phyloP scores from a whole-genome alignment of 2,888 invertebrate genomes.

The Luperina testacea region DNA sequence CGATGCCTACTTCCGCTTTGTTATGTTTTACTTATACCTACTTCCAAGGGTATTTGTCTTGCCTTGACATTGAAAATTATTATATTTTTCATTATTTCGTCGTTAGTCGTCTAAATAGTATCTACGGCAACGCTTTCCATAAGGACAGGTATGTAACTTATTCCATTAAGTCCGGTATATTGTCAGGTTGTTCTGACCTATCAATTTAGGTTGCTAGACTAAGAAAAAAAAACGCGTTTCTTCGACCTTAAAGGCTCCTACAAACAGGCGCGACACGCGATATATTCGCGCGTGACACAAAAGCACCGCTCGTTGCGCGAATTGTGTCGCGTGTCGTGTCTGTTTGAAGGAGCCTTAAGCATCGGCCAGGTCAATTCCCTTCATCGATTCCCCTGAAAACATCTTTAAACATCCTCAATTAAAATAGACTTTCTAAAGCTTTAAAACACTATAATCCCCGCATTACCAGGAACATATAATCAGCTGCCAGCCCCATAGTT shows the following conservation, averaged over 20 bases:
- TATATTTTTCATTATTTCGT: not conserved
- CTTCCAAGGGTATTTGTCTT: conserved; percentile 8
- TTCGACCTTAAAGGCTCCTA: no score
- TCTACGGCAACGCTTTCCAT: not conserved
- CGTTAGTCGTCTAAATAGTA: not conserved
- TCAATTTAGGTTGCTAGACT: not conserved
- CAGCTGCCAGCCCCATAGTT: conserved; percentile 42
- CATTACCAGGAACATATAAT: conserved; percentile 38
- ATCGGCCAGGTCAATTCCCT: not conserved
- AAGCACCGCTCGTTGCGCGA: no score
- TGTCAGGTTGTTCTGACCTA: no score
- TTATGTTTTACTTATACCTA: conserved; percentile 11
- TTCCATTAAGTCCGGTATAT: not conserved
- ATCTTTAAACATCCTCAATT: not conserved
- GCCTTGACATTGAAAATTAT: conserved; percentile 37
- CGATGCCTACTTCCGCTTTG: conserved; percentile 35
- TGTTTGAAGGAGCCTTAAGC: not conserved
- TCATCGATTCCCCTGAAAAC: not conserved
- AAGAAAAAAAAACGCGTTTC: not conserved
- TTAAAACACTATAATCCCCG: conserved; percentile 25
- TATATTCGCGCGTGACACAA: no score
- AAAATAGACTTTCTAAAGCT: conserved; percentile 33
- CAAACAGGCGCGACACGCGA: no score
- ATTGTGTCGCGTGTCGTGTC: no score
- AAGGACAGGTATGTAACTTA: not conserved